phyloP scores from a whole-genome alignment of 2,888 invertebrate species.

The Acleris cristana region DNA sequence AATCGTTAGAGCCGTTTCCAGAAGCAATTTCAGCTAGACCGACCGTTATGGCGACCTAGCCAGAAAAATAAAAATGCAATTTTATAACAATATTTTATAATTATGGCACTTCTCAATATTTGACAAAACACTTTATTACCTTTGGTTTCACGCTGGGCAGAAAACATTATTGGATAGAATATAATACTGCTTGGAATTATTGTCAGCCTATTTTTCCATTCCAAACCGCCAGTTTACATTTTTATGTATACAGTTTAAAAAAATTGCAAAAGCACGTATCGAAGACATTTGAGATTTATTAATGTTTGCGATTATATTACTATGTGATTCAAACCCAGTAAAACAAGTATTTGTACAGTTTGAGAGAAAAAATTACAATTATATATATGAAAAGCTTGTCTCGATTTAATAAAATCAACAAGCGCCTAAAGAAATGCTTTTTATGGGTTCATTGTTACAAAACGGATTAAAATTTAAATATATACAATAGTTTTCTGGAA shows the following conservation, averaged over 20 bases:
- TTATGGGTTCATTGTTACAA: no score
- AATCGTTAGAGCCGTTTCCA: no score
- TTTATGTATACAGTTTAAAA: not conserved
- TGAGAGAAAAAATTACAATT: no score
- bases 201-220: constrained; percentile 35
- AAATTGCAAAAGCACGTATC: constrained; percentile 3
- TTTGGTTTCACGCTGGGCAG: constrained; percentile 51
- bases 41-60: no score
- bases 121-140: constrained; percentile 53
- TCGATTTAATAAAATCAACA: no score
- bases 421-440: no score
- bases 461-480: no score
- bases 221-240: constrained; percentile 37
- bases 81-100: constrained; percentile 67
- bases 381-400: no score
- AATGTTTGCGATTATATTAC: constrained; percentile 16
- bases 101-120: constrained; percentile 65
- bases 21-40: no score
- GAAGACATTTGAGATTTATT: constrained; percentile 14
- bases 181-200: constrained; percentile 41
- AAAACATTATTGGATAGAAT: constrained; percentile 22
- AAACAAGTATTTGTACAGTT: no score
- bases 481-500: no score
- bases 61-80: constrained; percentile 21
- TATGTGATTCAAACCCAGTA: no score